A percentile compares a stretch with the other conserved stretches of the same genome.
phyloP scores from a whole-genome alignment of 2,113 vertebrate genomes.

The Sturnira hondurensis region DNA sequence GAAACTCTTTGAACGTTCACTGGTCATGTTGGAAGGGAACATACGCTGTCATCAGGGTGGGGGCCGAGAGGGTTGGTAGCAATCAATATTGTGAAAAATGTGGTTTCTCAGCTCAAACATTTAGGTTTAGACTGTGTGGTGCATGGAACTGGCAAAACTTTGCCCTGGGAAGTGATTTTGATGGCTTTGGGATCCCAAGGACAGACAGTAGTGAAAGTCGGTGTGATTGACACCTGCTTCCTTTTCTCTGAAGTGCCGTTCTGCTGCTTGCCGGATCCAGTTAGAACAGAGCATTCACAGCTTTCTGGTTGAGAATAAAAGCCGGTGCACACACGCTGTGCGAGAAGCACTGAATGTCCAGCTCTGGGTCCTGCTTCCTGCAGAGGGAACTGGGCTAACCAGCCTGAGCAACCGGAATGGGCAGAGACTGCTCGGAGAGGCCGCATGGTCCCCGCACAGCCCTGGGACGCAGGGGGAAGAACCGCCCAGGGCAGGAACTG shows the following conservation, averaged over 20 bases:
- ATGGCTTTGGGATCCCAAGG: slow-evolving; percentile 56
- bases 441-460: fast-evolving
- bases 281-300: slow-evolving; percentile 65
- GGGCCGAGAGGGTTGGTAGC: slow-evolving; percentile 9
- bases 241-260: slow-evolving; percentile 72
- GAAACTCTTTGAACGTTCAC: slow-evolving; percentile 45
- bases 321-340: not conserved
- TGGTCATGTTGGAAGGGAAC: slow-evolving; percentile 12
- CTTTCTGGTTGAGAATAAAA: slow-evolving; percentile 49
- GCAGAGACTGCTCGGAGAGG: not conserved
- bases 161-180: slow-evolving; percentile 40
- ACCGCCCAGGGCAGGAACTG: not conserved
- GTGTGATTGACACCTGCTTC: slow-evolving; percentile 74
- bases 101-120: slow-evolving; percentile 46
- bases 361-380: not conserved
- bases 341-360: not conserved
- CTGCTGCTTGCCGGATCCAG: slow-evolving; percentile 55
- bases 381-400: not conserved
- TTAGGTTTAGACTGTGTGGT: not conserved
- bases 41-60: slow-evolving; percentile 49
- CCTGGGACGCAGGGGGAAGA: not conserved
- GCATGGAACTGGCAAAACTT: not conserved
- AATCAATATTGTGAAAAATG: not conserved
- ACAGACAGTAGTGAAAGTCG: slow-evolving; percentile 38
- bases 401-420: not conserved